Conservation (phyloP, 2,113 vertebrate genomes). For the Empidonax alnorum region DNA sequence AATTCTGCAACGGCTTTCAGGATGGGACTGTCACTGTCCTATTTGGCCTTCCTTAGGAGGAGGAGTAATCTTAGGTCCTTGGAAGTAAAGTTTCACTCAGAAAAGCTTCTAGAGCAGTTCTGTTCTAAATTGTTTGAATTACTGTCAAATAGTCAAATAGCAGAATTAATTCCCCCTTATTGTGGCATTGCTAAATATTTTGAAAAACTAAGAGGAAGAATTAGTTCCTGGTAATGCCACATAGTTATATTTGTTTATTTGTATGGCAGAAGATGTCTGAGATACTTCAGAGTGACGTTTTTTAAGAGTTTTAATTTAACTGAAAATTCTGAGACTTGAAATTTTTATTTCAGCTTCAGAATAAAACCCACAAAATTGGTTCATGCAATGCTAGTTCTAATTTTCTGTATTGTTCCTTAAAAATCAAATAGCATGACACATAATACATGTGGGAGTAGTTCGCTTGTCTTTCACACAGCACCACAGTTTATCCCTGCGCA, state of each 20-base stretch:
- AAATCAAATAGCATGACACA: not conserved
- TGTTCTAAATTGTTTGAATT: not conserved
- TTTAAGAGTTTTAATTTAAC: not conserved
- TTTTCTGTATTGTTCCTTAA: not conserved
- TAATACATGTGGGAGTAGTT: not conserved
- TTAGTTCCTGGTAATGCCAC: not conserved
- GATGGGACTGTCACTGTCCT: not conserved
- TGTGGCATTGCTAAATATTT: not conserved
- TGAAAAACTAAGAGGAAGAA: not conserved
- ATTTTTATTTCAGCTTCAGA: not conserved
- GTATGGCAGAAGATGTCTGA: not conserved
- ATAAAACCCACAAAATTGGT: not conserved
- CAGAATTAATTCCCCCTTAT: not conserved
- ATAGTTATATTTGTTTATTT: not conserved
- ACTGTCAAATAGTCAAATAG: not conserved
- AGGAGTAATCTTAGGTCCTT: not conserved
- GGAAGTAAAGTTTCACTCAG: not conserved
- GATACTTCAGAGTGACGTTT: not conserved
- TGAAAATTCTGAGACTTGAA: not conserved
- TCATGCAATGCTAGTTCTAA: not conserved
- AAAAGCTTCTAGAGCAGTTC: not conserved
- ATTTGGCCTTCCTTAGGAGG: not conserved
- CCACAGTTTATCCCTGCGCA: not conserved
- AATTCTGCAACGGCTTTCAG: not conserved
- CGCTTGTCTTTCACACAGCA: not conserved